A percentile compares a stretch with the other conserved stretches of the same genome.
phyloP scores from a whole-genome alignment of 2,888 invertebrate species.

The Phortica okadai region DNA sequence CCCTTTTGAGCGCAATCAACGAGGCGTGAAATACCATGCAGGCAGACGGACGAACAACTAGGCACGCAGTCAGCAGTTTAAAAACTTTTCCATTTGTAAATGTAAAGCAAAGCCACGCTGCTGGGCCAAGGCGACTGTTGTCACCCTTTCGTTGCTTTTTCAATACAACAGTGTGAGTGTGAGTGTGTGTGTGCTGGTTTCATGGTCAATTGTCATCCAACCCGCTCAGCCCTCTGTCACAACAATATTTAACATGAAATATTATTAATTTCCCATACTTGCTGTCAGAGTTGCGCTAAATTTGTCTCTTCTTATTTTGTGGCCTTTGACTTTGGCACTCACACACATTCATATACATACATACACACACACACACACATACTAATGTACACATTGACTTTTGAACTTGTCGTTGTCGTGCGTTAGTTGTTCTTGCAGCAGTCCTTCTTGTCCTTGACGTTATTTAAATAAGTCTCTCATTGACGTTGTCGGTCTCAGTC shows the following conservation, averaged over 20 bases:
- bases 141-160: neutral
- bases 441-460: neutral
- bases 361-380: no score
- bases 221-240: neutral
- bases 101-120: neutral
- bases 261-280: neutral
- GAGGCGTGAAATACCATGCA: slow-evolving; percentile 15
- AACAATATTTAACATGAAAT: neutral
- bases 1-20: neutral
- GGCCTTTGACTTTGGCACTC: neutral
- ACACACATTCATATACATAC: neutral
- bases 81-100: neutral
- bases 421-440: neutral
- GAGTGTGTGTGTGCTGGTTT: neutral
- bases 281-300: neutral
- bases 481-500: neutral
- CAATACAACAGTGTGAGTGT: no score
- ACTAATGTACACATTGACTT: neutral
- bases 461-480: slow-evolving; percentile 17
- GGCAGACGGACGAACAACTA: neutral
- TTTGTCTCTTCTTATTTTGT: neutral
- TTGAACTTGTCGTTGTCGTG: slow-evolving; percentile 8
- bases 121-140: neutral
- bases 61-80: neutral
- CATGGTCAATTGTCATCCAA: neutral